Evolutionary conservation across 1,140 invertebrate species (phyloP), one percentile per base, ranked within the genome.

Genomic region (Drosophila hydei): DNA sequence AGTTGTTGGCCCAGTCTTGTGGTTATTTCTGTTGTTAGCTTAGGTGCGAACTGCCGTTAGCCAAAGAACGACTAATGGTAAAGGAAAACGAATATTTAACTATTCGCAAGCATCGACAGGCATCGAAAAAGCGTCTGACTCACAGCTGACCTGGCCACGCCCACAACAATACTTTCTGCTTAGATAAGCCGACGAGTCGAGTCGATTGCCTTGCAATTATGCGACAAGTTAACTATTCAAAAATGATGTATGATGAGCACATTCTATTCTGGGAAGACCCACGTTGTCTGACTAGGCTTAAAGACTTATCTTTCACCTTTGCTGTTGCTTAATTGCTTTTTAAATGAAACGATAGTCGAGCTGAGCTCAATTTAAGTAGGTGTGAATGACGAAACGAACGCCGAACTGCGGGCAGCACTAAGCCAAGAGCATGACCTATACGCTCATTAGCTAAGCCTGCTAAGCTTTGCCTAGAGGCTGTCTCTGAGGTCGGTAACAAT

Each of bases 351-450:
- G 48, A 16, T 38, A 25, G 54, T 56, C 64, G 60, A 52, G 71
- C 71, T 64, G 71, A 79, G 77, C 60, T 70, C 60, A 62, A 62
- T 63, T 77, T 63, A 80, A 68, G 59, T 61, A 75, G 76, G 72
- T 80, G 68, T 56, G 77, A 80, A 64, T 80, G 72, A 48, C 73
- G 77, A 77, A 79, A 79, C 67, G 67, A 64, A 7, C 25, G 16
- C 16, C 16, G n/a, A 36, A 23, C 27, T 38, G 58, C 58, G 25
- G 58, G 0, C 33, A 23, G 18, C 23, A 25, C 51, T 55, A 60
- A 52, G 77, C 77, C 72, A 75, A 79, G 77, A 80, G 77, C 77
- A 74, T 80, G 72, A 80, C 77, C 77, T 76, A 67, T 63, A 76
- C 62, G 77, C 77, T 76, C 72, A 80, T 80, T 76, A 43, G 7